These are phyloP conservation scores for Falco rusticolus DNA, from an alignment of 2,797 vertebrate species.

Conservation along the genomic window DNA sequence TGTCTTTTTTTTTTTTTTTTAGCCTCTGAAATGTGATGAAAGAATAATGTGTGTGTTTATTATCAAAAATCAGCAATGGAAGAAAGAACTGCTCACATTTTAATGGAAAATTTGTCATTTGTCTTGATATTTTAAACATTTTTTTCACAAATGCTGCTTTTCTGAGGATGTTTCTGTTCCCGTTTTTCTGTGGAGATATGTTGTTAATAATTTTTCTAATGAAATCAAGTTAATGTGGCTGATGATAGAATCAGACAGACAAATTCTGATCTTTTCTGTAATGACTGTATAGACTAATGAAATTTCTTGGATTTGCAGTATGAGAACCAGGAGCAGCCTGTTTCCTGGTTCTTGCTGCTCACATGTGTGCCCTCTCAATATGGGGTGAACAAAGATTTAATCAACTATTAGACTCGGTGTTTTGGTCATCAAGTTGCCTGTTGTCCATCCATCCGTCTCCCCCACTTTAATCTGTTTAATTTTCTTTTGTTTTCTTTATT, in stretches of 20 bases:
- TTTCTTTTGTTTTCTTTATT: neutral
- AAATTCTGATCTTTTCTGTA: conserved; percentile 32
- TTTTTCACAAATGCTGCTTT: neutral
- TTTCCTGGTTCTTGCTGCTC: neutral
- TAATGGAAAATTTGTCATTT: neutral
- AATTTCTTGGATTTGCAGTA: conserved; percentile 24
- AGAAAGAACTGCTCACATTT: neutral
- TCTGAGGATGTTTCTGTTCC: neutral
- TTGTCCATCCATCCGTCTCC: rapidly evolving
- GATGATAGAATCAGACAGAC: neutral
- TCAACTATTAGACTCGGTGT: neutral
- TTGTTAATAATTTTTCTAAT: neutral
- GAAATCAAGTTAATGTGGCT: neutral
- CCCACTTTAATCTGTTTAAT: neutral
- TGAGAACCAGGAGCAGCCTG: neutral
- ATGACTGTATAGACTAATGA: neutral
- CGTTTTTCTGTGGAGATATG: neutral
- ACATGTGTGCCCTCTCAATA: neutral
- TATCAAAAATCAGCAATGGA: neutral
- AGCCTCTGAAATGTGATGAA: neutral
- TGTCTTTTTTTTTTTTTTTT: neutral
- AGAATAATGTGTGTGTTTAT: neutral
- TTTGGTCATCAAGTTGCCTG: neutral
- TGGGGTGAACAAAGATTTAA: neutral
- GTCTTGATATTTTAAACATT: neutral